Percentiles rank a stretch among this genome's conserved stretches.
Evolutionary conservation across 2,797 vertebrate genomes (phyloP).

Genomic region (Ctenosaura bakeri): DNA sequence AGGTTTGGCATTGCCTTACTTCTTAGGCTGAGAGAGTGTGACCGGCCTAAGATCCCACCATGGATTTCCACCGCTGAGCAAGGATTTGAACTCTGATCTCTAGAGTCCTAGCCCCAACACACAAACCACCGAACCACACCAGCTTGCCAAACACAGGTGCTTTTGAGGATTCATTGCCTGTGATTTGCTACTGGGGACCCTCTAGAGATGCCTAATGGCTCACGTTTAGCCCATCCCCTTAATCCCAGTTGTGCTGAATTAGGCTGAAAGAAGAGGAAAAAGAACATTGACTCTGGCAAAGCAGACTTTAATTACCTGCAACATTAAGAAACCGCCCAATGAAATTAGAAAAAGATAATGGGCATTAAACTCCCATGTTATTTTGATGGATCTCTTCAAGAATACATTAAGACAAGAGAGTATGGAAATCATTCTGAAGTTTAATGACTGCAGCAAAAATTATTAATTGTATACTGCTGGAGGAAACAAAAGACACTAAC

Average conservation of each 20-base stretch:
- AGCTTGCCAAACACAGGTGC: no score
- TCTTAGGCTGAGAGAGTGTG: no score
- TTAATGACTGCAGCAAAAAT: constrained; percentile 28
- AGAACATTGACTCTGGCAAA: not conserved
- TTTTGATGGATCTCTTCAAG: constrained; percentile 35
- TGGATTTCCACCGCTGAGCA: no score
- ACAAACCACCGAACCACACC: no score
- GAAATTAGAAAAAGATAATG: constrained; percentile 27
- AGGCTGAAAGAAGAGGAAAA: not conserved
- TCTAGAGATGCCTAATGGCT: not conserved
- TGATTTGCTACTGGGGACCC: not conserved
- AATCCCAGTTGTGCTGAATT: not conserved
- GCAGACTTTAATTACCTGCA: not conserved
- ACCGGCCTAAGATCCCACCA: no score
- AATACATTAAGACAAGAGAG: constrained; percentile 1
- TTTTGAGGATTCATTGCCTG: no score
- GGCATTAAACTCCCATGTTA: not conserved
- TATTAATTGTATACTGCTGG: not conserved
- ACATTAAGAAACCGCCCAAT: constrained; percentile 1
- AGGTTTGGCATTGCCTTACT: no score
- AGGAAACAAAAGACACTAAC: not conserved
- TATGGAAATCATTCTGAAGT: not conserved
- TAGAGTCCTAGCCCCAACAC: no score
- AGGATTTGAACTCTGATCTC: no score
- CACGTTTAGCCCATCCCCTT: not conserved